Base-by-base conservation (phyloP, 2,888 invertebrate genomes). In the Rotaria magnacalcarata region DNA sequence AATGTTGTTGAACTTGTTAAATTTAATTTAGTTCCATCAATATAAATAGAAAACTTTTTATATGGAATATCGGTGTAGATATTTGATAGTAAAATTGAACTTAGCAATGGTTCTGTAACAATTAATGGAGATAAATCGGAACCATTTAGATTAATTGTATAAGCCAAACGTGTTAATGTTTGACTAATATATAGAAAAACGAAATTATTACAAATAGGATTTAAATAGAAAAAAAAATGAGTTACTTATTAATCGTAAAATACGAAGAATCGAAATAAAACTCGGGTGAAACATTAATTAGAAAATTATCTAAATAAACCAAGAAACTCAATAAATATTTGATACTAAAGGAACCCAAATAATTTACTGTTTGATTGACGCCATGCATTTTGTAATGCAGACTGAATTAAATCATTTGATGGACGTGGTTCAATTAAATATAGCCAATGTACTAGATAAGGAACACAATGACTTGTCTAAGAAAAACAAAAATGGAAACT, bases 301-400 rank as follows among this genome's bases (percentile, higher is more conserved):
- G 41, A 19, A 47, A 47, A 43, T 75, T 75, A 75, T 75, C 75
- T 75, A 75, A 47, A 47, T 24, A 19, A 67, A 27, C 8, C 14
- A 50, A 27, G 4, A n/a, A 67, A 67, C 2, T 34, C 34, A 34
- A 34, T 34, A 34, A 34, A 34, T 34, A 34, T 34, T 34, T 34
- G 34, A 34, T 34, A 34, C 34, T 1, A 52, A 16, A 52, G 16
- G 14, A 52, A 52, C 16, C 52, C 11, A 6, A 21, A 21, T 19
- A 43, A 47, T 21, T 75, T 75, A 75, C 75, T 75, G n/a, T 75
- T 75, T 6, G 75, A 43, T 75, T 75, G 75, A 41, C 75, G 75
- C 75, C 75, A 75, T 24, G 75, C 75, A 43, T 75, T 75, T 43
- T 75, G 21, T 75, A 75, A 47, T 47, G 75, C 75, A 75, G 75